Evolutionary conservation across 2,113 vertebrate species (phyloP).

Genomic region (Equus przewalskii): DNA sequence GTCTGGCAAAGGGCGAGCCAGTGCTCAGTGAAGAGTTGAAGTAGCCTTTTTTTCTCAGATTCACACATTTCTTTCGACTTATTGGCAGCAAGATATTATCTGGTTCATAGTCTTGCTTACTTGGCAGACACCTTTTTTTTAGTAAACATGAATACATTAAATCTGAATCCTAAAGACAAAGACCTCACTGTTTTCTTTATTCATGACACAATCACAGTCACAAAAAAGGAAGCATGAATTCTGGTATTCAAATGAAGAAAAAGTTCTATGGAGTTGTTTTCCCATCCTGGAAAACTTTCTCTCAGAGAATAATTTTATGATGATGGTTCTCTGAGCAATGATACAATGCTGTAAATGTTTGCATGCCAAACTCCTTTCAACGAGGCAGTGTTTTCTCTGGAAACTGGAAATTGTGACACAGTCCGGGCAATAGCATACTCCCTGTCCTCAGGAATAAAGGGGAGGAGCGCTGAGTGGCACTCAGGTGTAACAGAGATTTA

Average conservation of each 20-base stretch:
- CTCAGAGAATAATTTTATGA: conserved; percentile 39
- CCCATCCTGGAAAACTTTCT: conserved; percentile 59
- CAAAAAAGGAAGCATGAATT: conserved; percentile 12
- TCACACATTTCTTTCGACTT: conserved; percentile 44
- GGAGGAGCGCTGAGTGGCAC: neutral
- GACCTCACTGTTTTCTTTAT: conserved; percentile 15
- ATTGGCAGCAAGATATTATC: conserved; percentile 50
- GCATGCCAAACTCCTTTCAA: conserved; percentile 24
- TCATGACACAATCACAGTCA: conserved; percentile 20
- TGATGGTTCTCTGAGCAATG: neutral
- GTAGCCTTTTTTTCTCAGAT: conserved; percentile 31
- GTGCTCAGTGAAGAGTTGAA: neutral
- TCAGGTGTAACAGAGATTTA: neutral
- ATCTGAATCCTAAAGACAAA: conserved; percentile 56
- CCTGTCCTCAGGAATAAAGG: neutral
- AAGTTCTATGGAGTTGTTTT: conserved; percentile 35
- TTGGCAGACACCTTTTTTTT: conserved; percentile 45
- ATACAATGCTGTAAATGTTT: conserved; percentile 11
- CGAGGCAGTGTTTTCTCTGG: conserved; percentile 61
- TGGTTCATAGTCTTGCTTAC: conserved; percentile 22
- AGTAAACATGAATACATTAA: conserved; percentile 34
- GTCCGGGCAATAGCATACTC: neutral
- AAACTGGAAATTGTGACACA: conserved; percentile 45
- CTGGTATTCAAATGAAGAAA: conserved; percentile 34
- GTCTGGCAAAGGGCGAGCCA: neutral